Conservation (phyloP, 2,113 vertebrate genomes). For the Dipodomys spectabilis region DNA sequence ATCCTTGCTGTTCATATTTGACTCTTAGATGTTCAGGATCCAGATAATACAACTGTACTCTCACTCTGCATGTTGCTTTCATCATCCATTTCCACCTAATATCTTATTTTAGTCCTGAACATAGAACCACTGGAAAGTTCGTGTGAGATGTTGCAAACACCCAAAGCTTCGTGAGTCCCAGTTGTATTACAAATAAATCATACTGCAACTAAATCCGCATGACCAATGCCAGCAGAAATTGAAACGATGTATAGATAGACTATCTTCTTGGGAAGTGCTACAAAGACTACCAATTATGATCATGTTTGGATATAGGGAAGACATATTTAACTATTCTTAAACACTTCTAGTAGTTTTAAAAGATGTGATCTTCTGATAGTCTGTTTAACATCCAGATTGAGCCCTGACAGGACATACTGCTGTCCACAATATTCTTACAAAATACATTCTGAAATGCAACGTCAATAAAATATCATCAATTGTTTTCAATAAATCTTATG, state of each 20-base stretch:
- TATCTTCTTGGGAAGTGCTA: not conserved
- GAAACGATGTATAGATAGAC: not conserved
- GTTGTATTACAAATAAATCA: not conserved
- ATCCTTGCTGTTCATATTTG: no score
- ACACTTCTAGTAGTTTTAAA: not conserved
- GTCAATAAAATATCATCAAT: not conserved
- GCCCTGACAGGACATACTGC: not conserved
- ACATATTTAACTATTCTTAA: not conserved
- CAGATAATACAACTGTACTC: not conserved
- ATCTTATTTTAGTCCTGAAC: not conserved
- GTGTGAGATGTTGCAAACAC: not conserved
- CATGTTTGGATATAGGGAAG: not conserved
- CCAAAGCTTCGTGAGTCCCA: not conserved
- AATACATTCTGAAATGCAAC: not conserved
- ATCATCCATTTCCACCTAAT: not conserved
- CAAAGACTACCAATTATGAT: not conserved
- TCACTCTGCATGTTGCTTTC: accelerated
- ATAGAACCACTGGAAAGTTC: not conserved
- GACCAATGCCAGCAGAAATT: not conserved
- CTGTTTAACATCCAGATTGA: not conserved
- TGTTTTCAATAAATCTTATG: not conserved
- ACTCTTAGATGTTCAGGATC: not conserved
- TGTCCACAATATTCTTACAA: not conserved
- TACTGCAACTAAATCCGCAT: not conserved
- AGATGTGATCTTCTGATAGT: not conserved